These are phyloP conservation scores for Cataglyphis hispanica DNA, from an alignment of 1,140 invertebrate genomes.

Conservation along the genomic window DNA sequence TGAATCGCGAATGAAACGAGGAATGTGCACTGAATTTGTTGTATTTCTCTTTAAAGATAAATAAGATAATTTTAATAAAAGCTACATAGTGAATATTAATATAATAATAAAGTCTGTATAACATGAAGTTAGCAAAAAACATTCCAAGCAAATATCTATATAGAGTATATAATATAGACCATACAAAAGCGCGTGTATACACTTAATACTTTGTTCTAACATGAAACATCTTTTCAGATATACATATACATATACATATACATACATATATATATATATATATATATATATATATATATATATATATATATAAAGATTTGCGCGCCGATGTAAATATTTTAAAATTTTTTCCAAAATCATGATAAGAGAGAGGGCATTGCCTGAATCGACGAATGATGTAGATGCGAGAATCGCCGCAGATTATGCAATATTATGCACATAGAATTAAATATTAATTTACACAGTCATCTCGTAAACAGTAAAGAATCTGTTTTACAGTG, in stretches of 20 bases:
- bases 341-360: constrained; percentile 16
- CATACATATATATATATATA: constrained; percentile 1
- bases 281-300: neutral
- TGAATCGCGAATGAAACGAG: constrained; percentile 7
- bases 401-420: neutral
- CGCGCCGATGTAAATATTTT: neutral
- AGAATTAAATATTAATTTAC: constrained; percentile 6
- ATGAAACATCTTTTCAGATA: neutral
- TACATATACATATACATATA: neutral
- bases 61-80: constrained; percentile 57
- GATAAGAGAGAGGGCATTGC: neutral
- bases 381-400: neutral
- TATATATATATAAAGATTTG: constrained; percentile 24
- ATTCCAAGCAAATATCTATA: constrained; percentile 52
- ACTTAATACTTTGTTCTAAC: neutral
- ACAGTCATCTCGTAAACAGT: neutral
- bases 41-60: constrained; percentile 33
- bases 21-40: neutral
- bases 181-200: constrained; percentile 19
- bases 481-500: constrained; percentile 62
- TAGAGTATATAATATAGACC: too few relatives aligned
- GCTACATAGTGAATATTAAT: constrained; percentile 27
- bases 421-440: constrained; percentile 11
- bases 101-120: constrained; percentile 29
- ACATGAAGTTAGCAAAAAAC: constrained; percentile 41